Evolutionary conservation across 2,888 invertebrate species (phyloP).

Genomic region (Agrotis clavis): DNA sequence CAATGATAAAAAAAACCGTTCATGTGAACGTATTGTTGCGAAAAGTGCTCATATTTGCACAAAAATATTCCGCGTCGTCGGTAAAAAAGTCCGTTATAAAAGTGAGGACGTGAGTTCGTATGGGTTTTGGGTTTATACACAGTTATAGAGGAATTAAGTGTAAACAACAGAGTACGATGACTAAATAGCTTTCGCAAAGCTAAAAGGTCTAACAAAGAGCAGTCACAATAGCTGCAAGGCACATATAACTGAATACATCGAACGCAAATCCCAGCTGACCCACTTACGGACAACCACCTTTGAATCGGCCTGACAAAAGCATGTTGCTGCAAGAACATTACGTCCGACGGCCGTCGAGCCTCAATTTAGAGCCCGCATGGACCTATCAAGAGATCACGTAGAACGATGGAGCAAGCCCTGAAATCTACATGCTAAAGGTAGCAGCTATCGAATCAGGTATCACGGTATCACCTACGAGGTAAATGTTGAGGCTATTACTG

Average conservation of each 20-base stretch:
- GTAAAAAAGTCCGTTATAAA: constrained; percentile 35
- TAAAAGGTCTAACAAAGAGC: constrained; percentile 76
- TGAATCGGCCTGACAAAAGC: constrained; percentile 87
- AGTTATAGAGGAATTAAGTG: constrained; percentile 23
- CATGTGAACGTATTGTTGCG: constrained; percentile 49
- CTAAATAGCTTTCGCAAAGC: constrained; percentile 75
- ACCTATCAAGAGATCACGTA: constrained; percentile 77
- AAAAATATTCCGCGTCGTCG: constrained; percentile 40
- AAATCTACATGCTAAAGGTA: constrained; percentile 65
- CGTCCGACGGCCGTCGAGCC: constrained; percentile 80
- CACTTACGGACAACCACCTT: constrained; percentile 86
- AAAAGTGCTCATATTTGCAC: constrained; percentile 48
- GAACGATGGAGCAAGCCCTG: constrained; percentile 69
- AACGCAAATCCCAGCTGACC: constrained; percentile 85
- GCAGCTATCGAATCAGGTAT: constrained; percentile 61
- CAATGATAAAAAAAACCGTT: constrained; percentile 55
- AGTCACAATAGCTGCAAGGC: constrained; percentile 71
- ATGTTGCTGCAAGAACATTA: constrained; percentile 86
- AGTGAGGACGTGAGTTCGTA: constrained; percentile 15
- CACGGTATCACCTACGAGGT: constrained; percentile 66
- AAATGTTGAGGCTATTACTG: constrained; percentile 74
- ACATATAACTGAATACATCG: constrained; percentile 76
- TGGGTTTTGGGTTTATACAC: constrained; percentile 13
- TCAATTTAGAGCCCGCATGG: constrained; percentile 87
- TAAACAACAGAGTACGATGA: constrained; percentile 69